These are phyloP conservation scores for Darevskia mixta DNA, from an alignment of 2,797 vertebrate genomes.

Conservation along the genomic window DNA sequence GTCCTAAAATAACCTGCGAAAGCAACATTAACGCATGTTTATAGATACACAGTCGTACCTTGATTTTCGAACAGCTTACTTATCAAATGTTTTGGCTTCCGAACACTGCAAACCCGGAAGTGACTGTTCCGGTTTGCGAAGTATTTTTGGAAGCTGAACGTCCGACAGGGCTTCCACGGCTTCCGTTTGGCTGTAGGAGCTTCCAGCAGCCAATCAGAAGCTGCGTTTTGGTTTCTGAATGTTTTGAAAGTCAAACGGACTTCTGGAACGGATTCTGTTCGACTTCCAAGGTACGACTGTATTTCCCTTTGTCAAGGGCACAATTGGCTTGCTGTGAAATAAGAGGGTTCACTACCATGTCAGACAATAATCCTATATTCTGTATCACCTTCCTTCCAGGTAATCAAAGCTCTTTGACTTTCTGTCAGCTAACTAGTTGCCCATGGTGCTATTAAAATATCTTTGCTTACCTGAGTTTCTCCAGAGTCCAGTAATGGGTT, in stretches of 20 bases:
- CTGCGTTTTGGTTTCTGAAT: no score
- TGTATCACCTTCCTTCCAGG: neutral
- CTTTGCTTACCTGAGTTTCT: conserved; percentile 89
- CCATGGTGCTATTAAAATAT: neutral
- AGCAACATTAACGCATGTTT: neutral
- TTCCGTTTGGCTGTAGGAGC: no score
- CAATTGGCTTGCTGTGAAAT: neutral
- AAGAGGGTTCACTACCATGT: neutral
- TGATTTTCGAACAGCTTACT: no score
- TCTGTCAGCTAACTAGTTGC: neutral
- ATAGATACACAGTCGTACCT: neutral
- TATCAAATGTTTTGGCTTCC: no score
- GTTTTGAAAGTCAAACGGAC: no score
- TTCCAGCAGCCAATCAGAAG: no score
- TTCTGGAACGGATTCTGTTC: no score
- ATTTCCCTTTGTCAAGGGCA: neutral
- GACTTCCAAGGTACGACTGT: no score
- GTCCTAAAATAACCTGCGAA: neutral
- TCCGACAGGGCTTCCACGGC: no score
- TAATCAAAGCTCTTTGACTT: neutral
- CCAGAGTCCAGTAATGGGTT: conserved; percentile 97
- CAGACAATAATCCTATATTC: neutral
- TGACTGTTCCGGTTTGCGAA: no score
- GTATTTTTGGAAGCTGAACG: no score
- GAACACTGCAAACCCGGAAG: no score